Evolutionary conservation across 2,113 vertebrate genomes (phyloP).

Genomic region (Triplophysa rosa): DNA sequence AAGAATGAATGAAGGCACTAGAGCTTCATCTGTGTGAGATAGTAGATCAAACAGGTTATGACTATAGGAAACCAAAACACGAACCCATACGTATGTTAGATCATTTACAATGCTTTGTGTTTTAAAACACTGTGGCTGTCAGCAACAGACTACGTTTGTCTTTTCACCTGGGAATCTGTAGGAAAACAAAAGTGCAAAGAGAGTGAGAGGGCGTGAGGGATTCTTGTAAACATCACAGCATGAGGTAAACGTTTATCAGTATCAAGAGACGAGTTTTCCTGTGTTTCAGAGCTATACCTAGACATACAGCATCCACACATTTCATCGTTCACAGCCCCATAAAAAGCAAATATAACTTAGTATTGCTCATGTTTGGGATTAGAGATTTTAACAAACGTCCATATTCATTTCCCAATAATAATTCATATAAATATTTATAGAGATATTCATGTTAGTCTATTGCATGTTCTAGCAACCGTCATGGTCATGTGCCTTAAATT

Average conservation of each 20-base stretch:
- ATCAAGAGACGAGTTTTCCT: background rate
- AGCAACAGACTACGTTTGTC: constrained; percentile 3
- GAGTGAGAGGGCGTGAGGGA: background rate
- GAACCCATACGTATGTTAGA: background rate
- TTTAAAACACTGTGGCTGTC: background rate
- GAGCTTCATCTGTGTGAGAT: background rate
- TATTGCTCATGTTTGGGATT: no score
- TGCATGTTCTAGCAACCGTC: no score
- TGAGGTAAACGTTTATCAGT: constrained; percentile 12
- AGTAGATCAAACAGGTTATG: constrained; percentile 8
- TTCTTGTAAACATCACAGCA: constrained; percentile 1
- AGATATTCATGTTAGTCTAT: no score
- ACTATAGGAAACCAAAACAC: background rate
- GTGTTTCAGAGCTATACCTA: background rate
- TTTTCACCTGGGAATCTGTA: background rate
- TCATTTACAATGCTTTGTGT: no score
- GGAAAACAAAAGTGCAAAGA: constrained; percentile 9
- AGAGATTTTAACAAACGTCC: no score
- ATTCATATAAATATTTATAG: no score
- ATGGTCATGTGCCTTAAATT: no score
- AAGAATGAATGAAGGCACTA: background rate
- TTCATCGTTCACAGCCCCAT: no score
- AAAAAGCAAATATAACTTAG: no score
- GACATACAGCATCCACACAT: no score
- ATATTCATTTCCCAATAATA: no score